These are phyloP conservation scores for Rhinolophus ferrumequinum DNA, from an alignment of 2,113 vertebrate species.

Conservation along the genomic window DNA sequence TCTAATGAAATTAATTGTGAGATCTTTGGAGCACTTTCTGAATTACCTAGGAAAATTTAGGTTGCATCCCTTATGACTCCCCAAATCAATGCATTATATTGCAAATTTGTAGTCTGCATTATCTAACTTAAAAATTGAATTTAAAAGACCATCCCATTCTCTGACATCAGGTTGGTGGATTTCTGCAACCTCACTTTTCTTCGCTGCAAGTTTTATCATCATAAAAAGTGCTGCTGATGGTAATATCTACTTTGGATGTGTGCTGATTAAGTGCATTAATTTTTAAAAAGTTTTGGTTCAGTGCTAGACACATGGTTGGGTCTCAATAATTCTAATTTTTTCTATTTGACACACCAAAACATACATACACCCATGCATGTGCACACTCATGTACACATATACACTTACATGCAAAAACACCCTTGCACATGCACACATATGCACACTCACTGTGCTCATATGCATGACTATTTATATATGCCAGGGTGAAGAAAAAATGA, in stretches of 20 bases:
- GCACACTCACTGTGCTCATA: background rate
- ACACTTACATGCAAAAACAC: background rate
- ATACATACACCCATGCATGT: background rate
- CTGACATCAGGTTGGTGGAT: background rate
- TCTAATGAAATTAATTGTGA: background rate
- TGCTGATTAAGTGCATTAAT: background rate
- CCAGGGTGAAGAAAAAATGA: fast-evolving
- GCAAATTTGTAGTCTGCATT: background rate
- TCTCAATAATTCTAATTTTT: background rate
- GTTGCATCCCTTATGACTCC: background rate
- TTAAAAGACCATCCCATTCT: background rate
- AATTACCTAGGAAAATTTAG: background rate
- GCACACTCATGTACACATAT: background rate
- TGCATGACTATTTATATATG: background rate
- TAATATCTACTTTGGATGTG: background rate
- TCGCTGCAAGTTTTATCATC: background rate
- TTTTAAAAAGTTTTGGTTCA: background rate
- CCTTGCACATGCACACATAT: background rate
- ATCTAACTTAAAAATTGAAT: background rate
- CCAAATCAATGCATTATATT: background rate
- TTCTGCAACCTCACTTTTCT: background rate
- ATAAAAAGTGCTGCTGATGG: background rate
- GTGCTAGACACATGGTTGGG: background rate
- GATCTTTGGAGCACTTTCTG: background rate
- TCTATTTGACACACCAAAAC: background rate